Conservation (phyloP, 2,113 vertebrate genomes). For the Eonycteris spelaea region DNA sequence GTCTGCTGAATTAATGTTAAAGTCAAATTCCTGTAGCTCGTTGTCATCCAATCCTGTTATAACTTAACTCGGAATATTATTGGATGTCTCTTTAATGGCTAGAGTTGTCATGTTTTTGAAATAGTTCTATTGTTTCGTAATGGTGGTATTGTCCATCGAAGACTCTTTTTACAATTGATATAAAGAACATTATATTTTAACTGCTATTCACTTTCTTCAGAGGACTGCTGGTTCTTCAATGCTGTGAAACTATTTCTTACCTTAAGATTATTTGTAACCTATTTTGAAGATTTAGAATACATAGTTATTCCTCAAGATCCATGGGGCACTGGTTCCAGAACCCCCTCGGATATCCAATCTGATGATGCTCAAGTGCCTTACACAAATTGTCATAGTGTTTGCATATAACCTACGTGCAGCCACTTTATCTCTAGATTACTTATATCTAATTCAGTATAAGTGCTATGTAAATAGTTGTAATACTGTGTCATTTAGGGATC, state of each 20-base stretch:
- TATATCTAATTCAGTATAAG: background rate
- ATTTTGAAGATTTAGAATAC: background rate
- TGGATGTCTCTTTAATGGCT: background rate
- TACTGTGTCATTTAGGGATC: background rate
- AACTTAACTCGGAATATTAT: background rate
- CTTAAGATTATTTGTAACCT: background rate
- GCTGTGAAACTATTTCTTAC: background rate
- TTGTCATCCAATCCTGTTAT: background rate
- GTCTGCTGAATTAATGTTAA: background rate
- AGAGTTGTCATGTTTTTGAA: background rate
- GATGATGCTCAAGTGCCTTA: background rate
- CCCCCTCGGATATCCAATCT: background rate
- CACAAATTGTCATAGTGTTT: background rate
- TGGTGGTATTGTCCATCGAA: background rate
- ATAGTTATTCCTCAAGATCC: background rate
- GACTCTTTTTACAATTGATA: background rate
- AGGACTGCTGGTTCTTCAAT: background rate
- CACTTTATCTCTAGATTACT: background rate
- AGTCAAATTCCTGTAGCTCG: background rate
- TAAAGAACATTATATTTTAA: conserved; percentile 12
- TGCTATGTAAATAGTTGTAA: background rate
- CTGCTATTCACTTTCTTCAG: background rate
- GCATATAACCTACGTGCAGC: background rate
- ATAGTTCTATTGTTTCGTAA: background rate
- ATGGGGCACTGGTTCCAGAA: too few relatives aligned